Evolutionary conservation across 1,140 invertebrate species (phyloP).

Genomic region (Ceratosolen fusciceps): DNA sequence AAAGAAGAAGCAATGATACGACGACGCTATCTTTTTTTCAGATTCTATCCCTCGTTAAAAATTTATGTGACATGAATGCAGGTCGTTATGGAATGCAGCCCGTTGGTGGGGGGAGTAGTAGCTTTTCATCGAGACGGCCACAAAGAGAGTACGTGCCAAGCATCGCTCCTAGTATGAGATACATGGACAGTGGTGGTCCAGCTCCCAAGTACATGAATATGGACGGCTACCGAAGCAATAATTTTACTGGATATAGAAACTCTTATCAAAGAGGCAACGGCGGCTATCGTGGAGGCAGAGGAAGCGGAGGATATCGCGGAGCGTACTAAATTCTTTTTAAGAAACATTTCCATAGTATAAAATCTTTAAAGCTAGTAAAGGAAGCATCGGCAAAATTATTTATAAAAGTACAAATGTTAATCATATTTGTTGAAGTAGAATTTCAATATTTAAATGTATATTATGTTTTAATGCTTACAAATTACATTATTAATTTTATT

Average conservation of each 20-base stretch:
- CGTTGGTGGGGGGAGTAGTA: slow-evolving; percentile 62
- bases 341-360: not conserved
- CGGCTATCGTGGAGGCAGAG: slow-evolving; percentile 28
- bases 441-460: not conserved
- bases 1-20: slow-evolving; percentile 20
- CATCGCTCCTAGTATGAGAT: slow-evolving; percentile 28
- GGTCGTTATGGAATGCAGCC: slow-evolving; percentile 79
- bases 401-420: not conserved
- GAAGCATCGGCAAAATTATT: not conserved
- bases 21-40: slow-evolving; percentile 54
- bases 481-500: not conserved
- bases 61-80: slow-evolving; percentile 81
- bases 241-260: slow-evolving; percentile 54
- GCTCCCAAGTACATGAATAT: slow-evolving; percentile 59
- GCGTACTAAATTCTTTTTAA: slow-evolving; percentile 20
- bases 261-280: slow-evolving; percentile 44
- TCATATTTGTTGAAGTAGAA: not conserved
- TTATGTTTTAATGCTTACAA: not conserved
- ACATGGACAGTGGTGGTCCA: slow-evolving; percentile 48
- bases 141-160: slow-evolving; percentile 62
- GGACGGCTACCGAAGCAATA: slow-evolving; percentile 52
- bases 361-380: not conserved
- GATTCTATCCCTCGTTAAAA: slow-evolving; percentile 77
- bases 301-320: slow-evolving; percentile 8
- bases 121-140: slow-evolving; percentile 67